Evolutionary conservation across 2,888 invertebrate genomes (phyloP).

Genomic region (Anarsia innoxiella): DNA sequence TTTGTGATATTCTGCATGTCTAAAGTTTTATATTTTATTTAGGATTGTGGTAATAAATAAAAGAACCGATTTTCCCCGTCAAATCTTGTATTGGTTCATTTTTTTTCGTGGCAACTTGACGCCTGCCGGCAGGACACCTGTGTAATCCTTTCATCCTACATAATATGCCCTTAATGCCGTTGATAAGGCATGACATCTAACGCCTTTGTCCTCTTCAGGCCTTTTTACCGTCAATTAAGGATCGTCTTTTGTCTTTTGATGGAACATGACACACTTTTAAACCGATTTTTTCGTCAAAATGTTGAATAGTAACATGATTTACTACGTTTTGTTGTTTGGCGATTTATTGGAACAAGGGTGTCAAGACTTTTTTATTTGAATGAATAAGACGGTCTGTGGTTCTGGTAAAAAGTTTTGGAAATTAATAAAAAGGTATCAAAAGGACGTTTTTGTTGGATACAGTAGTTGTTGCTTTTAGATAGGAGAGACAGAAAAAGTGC

Average conservation of each 20-base stretch:
- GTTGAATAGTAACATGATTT: constrained; percentile 69
- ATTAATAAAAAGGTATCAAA: constrained; percentile 19
- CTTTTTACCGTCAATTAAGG: constrained; percentile 65
- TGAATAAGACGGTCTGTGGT: constrained; percentile 25
- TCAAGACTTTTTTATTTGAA: constrained; percentile 27
- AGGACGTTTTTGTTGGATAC: constrained; percentile 5
- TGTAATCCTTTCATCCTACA: constrained; percentile 70
- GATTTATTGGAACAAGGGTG: constrained; percentile 60
- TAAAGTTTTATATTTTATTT: too few relatives aligned
- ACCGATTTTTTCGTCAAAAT: constrained; percentile 42
- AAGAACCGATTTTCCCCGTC: too few relatives aligned
- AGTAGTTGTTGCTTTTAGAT: constrained; percentile 1
- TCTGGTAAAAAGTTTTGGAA: constrained; percentile 35
- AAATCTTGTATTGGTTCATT: too few relatives aligned
- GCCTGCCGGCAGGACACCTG: constrained; percentile 55
- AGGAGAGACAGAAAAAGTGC: background rate
- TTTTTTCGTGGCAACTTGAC: too few relatives aligned
- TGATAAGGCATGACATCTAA: constrained; percentile 71
- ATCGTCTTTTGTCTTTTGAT: constrained; percentile 56
- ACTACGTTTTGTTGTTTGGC: constrained; percentile 54
- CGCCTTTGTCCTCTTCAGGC: constrained; percentile 55
- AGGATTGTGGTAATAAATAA: too few relatives aligned
- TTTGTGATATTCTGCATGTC: too few relatives aligned
- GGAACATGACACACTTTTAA: constrained; percentile 62
- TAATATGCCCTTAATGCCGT: constrained; percentile 71